A percentile compares a stretch with the other conserved stretches of the same genome.
Evolutionary conservation across 2,797 vertebrate genomes (phyloP).

Genomic region (Acanthurus lineatus): DNA sequence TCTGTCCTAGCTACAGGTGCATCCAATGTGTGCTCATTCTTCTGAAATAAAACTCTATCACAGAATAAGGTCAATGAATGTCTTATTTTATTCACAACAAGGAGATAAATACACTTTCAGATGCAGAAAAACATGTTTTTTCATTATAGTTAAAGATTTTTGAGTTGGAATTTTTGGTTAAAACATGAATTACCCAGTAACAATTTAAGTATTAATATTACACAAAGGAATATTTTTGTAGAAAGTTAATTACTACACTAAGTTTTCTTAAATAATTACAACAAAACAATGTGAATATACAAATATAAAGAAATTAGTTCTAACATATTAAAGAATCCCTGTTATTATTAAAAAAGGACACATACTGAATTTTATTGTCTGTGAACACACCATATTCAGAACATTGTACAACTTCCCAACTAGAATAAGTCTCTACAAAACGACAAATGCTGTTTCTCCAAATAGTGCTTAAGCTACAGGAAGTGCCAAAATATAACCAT

Average conservation of each 20-base stretch:
- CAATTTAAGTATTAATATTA: neutral
- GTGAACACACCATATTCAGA: neutral
- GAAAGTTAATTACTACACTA: neutral
- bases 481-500: neutral
- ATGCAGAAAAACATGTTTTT: neutral
- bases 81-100: slow-evolving; percentile 52
- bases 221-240: neutral
- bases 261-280: neutral
- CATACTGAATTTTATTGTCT: neutral
- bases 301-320: neutral
- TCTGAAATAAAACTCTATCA: slow-evolving; percentile 71
- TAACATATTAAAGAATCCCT: neutral
- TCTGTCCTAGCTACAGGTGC: slow-evolving; percentile 48
- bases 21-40: slow-evolving; percentile 58
- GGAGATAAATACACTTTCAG: neutral
- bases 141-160: neutral
- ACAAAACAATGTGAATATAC: neutral
- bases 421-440: neutral
- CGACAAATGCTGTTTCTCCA: neutral
- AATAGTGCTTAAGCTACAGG: slow-evolving; percentile 3
- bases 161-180: neutral
- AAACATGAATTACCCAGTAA: no score
- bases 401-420: neutral
- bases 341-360: neutral
- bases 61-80: slow-evolving; percentile 58